Percentiles rank a stretch among this genome's conserved stretches.
These are phyloP conservation scores for Tringa solitaria DNA, from an alignment of 2,113 vertebrate genomes.

Conservation along the genomic window DNA sequence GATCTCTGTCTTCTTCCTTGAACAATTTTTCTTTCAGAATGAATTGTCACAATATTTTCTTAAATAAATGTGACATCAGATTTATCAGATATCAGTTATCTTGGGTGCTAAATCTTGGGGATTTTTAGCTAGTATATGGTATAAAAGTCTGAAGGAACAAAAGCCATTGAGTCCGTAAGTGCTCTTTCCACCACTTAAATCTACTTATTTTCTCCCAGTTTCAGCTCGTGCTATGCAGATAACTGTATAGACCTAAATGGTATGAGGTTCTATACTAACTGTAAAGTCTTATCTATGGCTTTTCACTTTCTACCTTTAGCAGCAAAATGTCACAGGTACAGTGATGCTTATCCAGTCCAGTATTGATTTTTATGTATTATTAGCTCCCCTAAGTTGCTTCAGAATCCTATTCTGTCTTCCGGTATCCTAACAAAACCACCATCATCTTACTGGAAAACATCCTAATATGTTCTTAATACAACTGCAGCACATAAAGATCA, in stretches of 20 bases:
- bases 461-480: neutral
- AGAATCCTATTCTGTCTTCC: neutral
- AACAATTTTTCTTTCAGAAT: neutral
- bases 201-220: neutral
- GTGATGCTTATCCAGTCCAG: neutral
- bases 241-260: neutral
- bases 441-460: neutral
- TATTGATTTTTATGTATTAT: neutral
- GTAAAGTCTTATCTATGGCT: neutral
- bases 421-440: neutral
- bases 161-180: neutral
- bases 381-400: neutral
- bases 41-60: neutral
- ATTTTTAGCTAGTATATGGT: neutral
- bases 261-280: neutral
- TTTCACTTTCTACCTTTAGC: neutral
- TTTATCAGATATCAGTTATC: neutral
- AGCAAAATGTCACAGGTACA: neutral
- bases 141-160: neutral
- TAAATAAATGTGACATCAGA: neutral
- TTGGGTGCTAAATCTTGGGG: neutral
- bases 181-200: neutral
- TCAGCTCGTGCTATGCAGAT: neutral
- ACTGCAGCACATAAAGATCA: neutral
- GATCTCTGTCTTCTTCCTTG: neutral